These are phyloP conservation scores for Blastomussa wellsi DNA, from an alignment of 92 coral and sea anemone genomes.

Conservation along the genomic window DNA sequence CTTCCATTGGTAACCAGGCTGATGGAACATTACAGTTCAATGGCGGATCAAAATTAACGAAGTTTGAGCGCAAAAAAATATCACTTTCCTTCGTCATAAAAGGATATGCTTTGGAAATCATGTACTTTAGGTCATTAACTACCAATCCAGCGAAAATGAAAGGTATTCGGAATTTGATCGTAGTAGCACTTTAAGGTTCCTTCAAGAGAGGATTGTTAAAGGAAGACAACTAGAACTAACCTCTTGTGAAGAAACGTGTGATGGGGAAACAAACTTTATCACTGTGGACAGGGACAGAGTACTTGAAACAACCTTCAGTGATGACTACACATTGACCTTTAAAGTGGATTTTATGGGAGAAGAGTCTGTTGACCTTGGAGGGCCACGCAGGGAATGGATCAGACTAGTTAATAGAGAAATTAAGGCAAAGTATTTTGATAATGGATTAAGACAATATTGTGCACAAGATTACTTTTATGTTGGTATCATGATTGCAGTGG, in stretches of 20 bases:
- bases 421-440: slow-evolving; percentile 25
- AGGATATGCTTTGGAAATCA: no score
- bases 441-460: no score
- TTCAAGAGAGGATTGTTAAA: slow-evolving; percentile 38
- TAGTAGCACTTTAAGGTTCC: slow-evolving; percentile 35
- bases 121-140: no score
- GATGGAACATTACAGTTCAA: background rate
- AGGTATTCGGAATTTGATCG: no score
- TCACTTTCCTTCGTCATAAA: no score
- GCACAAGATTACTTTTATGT: no score
- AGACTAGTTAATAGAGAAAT: slow-evolving; percentile 26
- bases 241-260: slow-evolving; percentile 44
- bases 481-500: no score
- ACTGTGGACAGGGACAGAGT: slow-evolving; percentile 59
- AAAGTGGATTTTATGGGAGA: slow-evolving; percentile 64
- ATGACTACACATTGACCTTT: slow-evolving; percentile 43
- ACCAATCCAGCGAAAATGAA: no score
- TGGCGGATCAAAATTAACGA: no score
- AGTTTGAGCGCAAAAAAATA: no score
- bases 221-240: slow-evolving; percentile 57
- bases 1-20: slow-evolving; percentile 21
- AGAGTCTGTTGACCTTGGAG: slow-evolving; percentile 58
- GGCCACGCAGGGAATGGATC: slow-evolving; percentile 65
- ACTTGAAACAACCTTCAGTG: slow-evolving; percentile 57
- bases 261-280: slow-evolving; percentile 59